Conservation (phyloP, 2,888 invertebrate species). For the Bellardia bayeri region DNA sequence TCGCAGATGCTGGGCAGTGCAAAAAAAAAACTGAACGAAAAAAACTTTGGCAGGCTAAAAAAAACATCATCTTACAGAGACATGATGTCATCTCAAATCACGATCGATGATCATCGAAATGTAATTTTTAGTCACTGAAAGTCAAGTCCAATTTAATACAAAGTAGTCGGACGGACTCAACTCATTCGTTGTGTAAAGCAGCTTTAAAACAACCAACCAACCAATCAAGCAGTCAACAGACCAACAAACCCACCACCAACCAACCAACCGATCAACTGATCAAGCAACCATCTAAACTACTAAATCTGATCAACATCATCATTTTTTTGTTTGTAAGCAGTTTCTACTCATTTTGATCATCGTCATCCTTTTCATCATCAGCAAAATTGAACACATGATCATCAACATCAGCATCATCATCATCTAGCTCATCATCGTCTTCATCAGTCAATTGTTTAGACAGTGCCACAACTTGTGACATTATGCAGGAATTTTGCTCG, state of each 20-base stretch:
- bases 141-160: constrained; percentile 73
- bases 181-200: constrained; percentile 8
- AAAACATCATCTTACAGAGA: constrained; percentile 76
- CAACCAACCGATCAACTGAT: constrained; percentile 37
- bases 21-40: neutral
- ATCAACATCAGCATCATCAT: constrained; percentile 27
- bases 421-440: constrained; percentile 32
- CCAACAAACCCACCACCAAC: constrained; percentile 25
- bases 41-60: constrained; percentile 39
- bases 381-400: constrained; percentile 23
- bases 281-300: constrained; percentile 51
- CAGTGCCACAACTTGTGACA: constrained; percentile 70
- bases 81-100: constrained; percentile 84
- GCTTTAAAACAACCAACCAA: constrained; percentile 35
- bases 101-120: constrained; percentile 78
- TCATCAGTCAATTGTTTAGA: constrained; percentile 70
- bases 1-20: constrained; percentile 68
- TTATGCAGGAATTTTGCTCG: constrained; percentile 74
- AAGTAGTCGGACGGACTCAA: constrained; percentile 66
- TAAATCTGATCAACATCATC: constrained; percentile 65
- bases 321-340: constrained; percentile 20
- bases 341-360: constrained; percentile 65
- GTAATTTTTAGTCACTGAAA: constrained; percentile 74
- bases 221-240: constrained; percentile 30
- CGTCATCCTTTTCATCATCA: constrained; percentile 30